A percentile compares a stretch with the other conserved stretches of the same genome.
Conservation (phyloP, 37 sponge, comb jelly and placozoan species). For the Trichoplax adhaerens region DNA sequence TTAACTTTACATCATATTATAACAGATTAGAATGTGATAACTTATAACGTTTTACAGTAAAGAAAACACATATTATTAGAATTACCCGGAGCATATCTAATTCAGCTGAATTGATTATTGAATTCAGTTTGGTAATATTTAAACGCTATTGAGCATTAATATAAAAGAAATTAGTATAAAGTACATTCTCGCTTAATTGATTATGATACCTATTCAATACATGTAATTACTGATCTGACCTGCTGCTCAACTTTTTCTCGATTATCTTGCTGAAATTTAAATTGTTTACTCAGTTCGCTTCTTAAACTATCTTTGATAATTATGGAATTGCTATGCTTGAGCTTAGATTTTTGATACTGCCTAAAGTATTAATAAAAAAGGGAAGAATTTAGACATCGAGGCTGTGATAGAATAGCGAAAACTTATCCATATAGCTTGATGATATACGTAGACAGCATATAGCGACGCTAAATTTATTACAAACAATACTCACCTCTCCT, state of each 20-base stretch:
- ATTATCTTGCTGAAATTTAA: conserved; percentile 24
- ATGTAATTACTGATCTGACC: too few species aligned
- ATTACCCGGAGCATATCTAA: conserved; percentile 64
- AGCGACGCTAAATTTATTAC: too few species aligned
- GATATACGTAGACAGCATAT: too few species aligned
- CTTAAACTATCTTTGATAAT: conserved; percentile 57
- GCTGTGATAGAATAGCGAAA: too few species aligned
- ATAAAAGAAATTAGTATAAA: too few species aligned
- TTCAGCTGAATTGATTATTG: conserved; percentile 55
- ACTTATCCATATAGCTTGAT: too few species aligned
- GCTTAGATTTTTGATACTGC: conserved; percentile 39
- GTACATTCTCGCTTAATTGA: too few species aligned
- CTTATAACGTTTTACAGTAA: too few species aligned
- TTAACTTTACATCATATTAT: conserved; percentile 14
- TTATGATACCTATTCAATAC: too few species aligned
- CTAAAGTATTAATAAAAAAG: background rate
- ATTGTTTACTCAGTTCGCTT: conserved; percentile 43
- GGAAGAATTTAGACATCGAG: too few species aligned
- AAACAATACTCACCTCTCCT: conserved; percentile 3
- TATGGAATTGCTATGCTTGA: conserved; percentile 34
- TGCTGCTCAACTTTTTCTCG: conserved; percentile 21
- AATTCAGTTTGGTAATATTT: conserved; percentile 45
- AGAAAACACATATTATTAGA: too few species aligned
- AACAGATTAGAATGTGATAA: too few species aligned
- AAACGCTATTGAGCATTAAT: conserved; percentile 21